phyloP scores from a whole-genome alignment of 2,113 vertebrate species.

The Rhinolophus sinicus region DNA sequence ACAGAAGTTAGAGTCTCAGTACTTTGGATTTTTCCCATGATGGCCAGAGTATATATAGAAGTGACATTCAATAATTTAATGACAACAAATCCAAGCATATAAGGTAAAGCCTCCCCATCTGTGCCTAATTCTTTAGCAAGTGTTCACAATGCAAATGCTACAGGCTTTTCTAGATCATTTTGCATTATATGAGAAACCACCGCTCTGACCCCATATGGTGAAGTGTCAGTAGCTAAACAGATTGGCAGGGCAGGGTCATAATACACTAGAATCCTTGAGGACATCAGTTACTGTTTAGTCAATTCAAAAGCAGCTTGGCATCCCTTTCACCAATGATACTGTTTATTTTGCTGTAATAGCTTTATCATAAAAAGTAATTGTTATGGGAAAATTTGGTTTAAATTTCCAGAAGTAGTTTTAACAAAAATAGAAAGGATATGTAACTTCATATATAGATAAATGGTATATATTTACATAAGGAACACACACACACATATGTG shows the following conservation, averaged over 20 bases:
- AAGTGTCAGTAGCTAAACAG: slow-evolving; percentile 84
- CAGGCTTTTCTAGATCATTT: slow-evolving; percentile 84
- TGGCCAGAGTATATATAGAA: neutral
- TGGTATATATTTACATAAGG: neutral
- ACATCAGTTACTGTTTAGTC: slow-evolving; percentile 81
- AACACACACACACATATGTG: neutral
- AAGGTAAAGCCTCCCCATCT: slow-evolving; percentile 53
- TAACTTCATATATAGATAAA: slow-evolving; percentile 61
- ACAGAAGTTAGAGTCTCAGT: neutral
- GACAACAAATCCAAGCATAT: neutral
- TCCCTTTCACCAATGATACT: slow-evolving; percentile 82
- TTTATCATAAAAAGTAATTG: slow-evolving; percentile 80
- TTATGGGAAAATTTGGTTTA: slow-evolving; percentile 71
- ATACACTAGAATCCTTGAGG: slow-evolving; percentile 82
- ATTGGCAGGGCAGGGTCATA: slow-evolving; percentile 83
- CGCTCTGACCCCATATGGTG: slow-evolving; percentile 82
- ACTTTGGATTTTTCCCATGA: neutral
- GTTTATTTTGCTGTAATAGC: slow-evolving; percentile 79
- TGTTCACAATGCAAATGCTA: slow-evolving; percentile 77
- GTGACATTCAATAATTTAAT: neutral
- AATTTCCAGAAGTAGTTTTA: slow-evolving; percentile 76
- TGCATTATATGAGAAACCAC: slow-evolving; percentile 81
- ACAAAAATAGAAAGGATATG: slow-evolving; percentile 72
- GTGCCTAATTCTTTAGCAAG: slow-evolving; percentile 63
- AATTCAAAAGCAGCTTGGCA: slow-evolving; percentile 83